Evolutionary conservation across 2,113 vertebrate genomes (phyloP).

Genomic region (Thermophis baileyi): DNA sequence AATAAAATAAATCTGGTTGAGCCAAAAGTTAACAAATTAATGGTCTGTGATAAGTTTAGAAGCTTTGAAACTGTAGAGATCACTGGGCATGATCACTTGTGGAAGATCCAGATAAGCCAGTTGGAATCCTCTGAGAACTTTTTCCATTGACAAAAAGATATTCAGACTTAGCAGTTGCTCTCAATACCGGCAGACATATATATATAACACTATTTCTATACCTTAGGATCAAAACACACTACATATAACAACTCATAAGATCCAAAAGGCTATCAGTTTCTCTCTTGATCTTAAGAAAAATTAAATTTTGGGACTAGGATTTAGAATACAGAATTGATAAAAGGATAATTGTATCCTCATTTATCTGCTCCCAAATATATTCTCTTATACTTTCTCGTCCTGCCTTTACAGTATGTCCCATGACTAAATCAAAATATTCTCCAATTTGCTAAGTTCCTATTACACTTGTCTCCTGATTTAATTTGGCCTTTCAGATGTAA

Average conservation of each 20-base stretch:
- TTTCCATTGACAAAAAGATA: neutral
- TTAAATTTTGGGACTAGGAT: neutral
- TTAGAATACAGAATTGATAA: neutral
- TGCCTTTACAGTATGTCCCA: neutral
- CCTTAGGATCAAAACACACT: neutral
- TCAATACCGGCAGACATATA: neutral
- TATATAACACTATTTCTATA: neutral
- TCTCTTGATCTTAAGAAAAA: neutral
- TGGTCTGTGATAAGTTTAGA: neutral
- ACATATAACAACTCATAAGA: neutral
- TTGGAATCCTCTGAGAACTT: neutral
- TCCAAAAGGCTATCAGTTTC: neutral
- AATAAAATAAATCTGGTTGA: neutral
- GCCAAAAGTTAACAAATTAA: neutral
- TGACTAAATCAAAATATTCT: neutral
- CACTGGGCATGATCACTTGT: neutral
- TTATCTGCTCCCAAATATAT: neutral
- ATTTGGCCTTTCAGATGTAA: neutral
- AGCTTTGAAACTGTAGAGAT: accelerated
- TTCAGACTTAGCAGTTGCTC: neutral
- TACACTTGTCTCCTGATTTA: neutral
- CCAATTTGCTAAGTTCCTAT: neutral
- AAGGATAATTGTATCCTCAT: neutral
- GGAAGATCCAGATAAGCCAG: neutral
- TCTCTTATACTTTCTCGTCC: neutral